phyloP scores from a whole-genome alignment of 2,888 invertebrate species.

The Drosophila bunnanda region DNA sequence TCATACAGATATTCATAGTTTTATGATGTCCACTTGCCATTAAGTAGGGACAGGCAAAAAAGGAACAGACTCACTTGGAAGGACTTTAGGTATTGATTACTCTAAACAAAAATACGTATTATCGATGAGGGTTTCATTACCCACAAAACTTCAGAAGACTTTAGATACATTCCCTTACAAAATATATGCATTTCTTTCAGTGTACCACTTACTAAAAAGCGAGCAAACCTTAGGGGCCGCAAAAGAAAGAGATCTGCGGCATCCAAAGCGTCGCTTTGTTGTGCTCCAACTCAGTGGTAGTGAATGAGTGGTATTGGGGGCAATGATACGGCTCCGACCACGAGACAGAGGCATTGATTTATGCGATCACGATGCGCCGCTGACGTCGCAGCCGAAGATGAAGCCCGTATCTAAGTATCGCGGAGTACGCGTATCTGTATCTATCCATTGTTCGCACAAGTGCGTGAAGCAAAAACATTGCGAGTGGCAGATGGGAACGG shows the following conservation, averaged over 20 bases:
- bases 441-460: slow-evolving; percentile 53
- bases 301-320: slow-evolving; percentile 68
- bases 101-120: too few relatives aligned
- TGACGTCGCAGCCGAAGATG: slow-evolving; percentile 40
- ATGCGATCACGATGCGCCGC: slow-evolving; percentile 58
- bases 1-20: neutral
- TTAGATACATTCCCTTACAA: too few relatives aligned
- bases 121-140: too few relatives aligned
- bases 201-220: slow-evolving; percentile 11
- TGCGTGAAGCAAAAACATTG: slow-evolving; percentile 57
- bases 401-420: slow-evolving; percentile 45
- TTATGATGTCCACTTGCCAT: too few relatives aligned
- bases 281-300: slow-evolving; percentile 44
- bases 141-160: too few relatives aligned
- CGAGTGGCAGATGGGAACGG: slow-evolving; percentile 10
- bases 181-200: neutral
- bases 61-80: neutral
- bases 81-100: neutral
- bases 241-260: slow-evolving; percentile 52
- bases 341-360: slow-evolving; percentile 66
- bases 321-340: slow-evolving; percentile 58
- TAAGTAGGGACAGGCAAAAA: neutral
- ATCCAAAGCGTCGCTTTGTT: slow-evolving; percentile 59
- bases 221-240: slow-evolving; percentile 35
- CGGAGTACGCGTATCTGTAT: slow-evolving; percentile 32